Conservation (phyloP, 2,888 invertebrate genomes). For the Eupithecia insigniata region DNA sequence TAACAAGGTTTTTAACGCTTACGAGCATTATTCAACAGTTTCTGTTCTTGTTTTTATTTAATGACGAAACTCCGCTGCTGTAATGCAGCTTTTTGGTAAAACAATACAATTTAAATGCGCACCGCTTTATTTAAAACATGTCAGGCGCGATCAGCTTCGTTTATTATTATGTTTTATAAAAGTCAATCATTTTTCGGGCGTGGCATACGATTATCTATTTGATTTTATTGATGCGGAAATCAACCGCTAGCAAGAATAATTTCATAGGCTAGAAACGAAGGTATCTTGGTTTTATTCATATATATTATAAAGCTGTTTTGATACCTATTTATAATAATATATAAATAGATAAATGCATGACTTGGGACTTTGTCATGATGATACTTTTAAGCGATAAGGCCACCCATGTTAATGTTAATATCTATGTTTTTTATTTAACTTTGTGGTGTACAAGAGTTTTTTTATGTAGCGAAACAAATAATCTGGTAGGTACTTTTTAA, state of each 20-base stretch:
- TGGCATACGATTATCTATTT: constrained; percentile 5
- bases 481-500: background rate
- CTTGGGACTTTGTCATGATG: too few species aligned
- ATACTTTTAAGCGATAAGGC: too few species aligned
- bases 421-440: too few species aligned
- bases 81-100: constrained; percentile 40
- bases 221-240: background rate
- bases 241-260: background rate
- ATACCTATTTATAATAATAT: too few species aligned
- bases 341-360: too few species aligned
- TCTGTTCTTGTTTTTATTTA: constrained; percentile 60
- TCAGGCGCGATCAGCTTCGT: constrained; percentile 27
- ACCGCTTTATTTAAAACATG: constrained; percentile 39
- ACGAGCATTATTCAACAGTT: constrained; percentile 55
- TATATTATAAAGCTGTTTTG: background rate
- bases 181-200: constrained; percentile 11
- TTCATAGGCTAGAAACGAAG: background rate
- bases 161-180: constrained; percentile 10
- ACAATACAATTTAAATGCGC: constrained; percentile 41
- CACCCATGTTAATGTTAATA: too few species aligned
- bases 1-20: constrained; percentile 42
- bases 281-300: background rate
- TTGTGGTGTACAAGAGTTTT: too few species aligned
- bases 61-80: constrained; percentile 42
- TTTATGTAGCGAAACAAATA: too few species aligned